Percentiles rank a stretch among this genome's conserved stretches.
Evolutionary conservation across 2,797 vertebrate genomes (phyloP).

Genomic region (Siniperca scherzeri): DNA sequence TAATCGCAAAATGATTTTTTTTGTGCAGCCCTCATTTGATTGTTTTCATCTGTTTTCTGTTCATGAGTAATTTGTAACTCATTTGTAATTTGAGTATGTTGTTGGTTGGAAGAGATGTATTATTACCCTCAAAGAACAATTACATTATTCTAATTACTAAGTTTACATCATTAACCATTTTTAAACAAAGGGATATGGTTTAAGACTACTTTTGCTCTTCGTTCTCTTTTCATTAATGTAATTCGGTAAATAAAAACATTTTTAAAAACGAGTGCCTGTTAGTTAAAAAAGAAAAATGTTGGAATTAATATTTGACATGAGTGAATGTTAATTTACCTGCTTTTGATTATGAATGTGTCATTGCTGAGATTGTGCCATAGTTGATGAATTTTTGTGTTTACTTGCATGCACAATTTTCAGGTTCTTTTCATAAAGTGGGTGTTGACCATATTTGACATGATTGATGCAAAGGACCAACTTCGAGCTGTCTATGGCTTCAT

Average conservation of each 20-base stretch:
- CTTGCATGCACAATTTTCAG: conserved; percentile 73
- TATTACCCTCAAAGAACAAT: background rate
- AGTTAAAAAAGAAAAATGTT: background rate
- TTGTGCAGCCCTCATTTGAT: no score
- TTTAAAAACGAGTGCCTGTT: background rate
- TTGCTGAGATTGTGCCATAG: background rate
- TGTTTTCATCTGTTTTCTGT: background rate
- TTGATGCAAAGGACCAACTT: conserved; percentile 91
- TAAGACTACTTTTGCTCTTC: background rate
- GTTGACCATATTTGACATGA: conserved; percentile 94
- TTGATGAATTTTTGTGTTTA: background rate
- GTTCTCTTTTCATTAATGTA: background rate
- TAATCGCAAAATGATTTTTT: background rate
- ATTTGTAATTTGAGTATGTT: background rate
- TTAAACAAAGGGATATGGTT: background rate
- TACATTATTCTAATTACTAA: background rate
- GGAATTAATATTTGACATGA: background rate
- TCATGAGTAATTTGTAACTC: background rate
- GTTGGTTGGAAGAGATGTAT: background rate
- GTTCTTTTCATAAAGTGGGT: conserved; percentile 94
- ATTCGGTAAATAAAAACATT: background rate
- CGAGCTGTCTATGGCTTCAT: conserved; percentile 93
- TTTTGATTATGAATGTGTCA: background rate
- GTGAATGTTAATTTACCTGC: background rate
- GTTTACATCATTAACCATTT: background rate